Evolutionary conservation across 2,797 vertebrate species (phyloP).

Genomic region (Iguana delicatissima): DNA sequence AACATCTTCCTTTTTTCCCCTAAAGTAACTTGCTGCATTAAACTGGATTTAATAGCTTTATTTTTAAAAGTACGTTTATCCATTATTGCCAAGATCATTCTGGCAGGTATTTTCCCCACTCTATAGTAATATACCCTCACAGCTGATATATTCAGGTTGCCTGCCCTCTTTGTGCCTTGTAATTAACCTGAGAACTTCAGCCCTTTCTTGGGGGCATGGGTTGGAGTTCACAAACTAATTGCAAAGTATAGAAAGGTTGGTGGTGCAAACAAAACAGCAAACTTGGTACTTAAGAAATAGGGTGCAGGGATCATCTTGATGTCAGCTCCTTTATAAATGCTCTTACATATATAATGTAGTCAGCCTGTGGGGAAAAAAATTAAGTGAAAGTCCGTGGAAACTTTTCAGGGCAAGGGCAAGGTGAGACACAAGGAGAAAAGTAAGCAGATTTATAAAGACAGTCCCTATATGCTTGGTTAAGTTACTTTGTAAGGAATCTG

Average conservation of each 20-base stretch:
- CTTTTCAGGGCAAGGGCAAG: not conserved
- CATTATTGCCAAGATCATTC: not conserved
- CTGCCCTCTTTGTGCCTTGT: constrained; percentile 13
- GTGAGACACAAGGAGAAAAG: not conserved
- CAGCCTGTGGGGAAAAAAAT: not conserved
- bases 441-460: not conserved
- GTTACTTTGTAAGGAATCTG: not conserved
- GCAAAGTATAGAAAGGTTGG: not conserved
- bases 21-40: not conserved
- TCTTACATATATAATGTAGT: not conserved
- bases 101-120: not conserved
- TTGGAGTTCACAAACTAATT: constrained; percentile 13
- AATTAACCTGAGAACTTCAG: constrained; percentile 13
- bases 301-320: not conserved
- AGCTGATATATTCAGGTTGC: not conserved
- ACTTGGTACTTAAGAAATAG: not conserved
- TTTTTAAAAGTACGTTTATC: not conserved
- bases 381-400: not conserved
- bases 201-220: not conserved
- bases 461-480: not conserved
- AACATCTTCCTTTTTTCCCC: not conserved
- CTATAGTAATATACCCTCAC: not conserved
- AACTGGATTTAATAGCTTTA: not conserved
- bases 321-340: not conserved
- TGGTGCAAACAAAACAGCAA: not conserved